These are phyloP conservation scores for Agrilus mali DNA, from an alignment of 2,888 invertebrate species.

Conservation along the genomic window DNA sequence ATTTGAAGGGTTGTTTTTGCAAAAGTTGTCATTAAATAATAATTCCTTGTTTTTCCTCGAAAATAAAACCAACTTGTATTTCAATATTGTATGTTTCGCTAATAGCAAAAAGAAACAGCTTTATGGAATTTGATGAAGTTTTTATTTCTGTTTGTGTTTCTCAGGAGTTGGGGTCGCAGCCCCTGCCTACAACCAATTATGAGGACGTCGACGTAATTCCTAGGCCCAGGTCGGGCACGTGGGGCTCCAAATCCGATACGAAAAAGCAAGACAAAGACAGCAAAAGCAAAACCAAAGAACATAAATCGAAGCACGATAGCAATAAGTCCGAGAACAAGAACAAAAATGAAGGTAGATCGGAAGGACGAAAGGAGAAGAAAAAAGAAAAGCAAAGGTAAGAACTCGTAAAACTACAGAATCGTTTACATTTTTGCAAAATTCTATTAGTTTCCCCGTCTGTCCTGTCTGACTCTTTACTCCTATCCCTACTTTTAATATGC, in stretches of 20 bases:
- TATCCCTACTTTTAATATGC: too few relatives aligned
- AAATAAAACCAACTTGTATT: too few relatives aligned
- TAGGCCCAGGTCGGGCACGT: constrained; percentile 48
- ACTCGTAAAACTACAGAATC: too few relatives aligned
- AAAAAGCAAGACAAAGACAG: constrained; percentile 15
- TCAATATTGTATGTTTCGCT: too few relatives aligned
- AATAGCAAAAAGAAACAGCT: too few relatives aligned
- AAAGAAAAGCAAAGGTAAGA: constrained; percentile 10
- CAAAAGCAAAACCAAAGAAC: constrained; percentile 17
- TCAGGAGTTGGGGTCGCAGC: constrained; percentile 51
- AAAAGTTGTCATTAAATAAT: too few relatives aligned
- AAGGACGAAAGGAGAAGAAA: constrained; percentile 24
- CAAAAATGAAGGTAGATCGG: constrained; percentile 14
- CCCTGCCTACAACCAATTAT: constrained; percentile 38
- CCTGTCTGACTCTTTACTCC: too few relatives aligned
- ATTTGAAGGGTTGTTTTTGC: too few relatives aligned
- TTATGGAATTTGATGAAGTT: too few relatives aligned
- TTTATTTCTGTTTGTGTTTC: constrained; percentile 14
- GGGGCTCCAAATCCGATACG: constrained; percentile 35
- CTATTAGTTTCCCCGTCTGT: too few relatives aligned
- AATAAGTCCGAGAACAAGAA: constrained; percentile 10
- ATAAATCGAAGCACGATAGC: constrained; percentile 19
- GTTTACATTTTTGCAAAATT: too few relatives aligned
- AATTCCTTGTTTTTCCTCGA: too few relatives aligned
- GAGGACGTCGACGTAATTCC: constrained; percentile 37